These are phyloP conservation scores for Andrena minutula DNA, from an alignment of 2,888 invertebrate genomes.

Conservation along the genomic window DNA sequence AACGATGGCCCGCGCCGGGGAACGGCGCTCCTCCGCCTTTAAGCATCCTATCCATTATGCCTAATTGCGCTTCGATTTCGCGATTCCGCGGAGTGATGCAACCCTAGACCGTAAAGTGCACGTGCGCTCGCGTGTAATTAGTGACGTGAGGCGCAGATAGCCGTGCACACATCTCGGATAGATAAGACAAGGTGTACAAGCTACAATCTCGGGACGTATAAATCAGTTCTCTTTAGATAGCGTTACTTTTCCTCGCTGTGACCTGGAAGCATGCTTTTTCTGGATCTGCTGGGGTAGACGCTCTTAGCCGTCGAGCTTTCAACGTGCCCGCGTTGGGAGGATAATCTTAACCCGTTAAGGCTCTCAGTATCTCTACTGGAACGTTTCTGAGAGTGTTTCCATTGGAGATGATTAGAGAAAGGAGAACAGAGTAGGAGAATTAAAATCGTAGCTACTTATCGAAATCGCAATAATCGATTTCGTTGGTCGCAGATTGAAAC, in stretches of 20 bases:
- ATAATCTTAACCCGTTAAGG: constrained; percentile 1
- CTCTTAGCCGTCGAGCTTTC: neutral
- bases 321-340: neutral
- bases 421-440: no score
- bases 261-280: constrained; percentile 19
- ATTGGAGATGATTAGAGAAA: neutral
- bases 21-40: neutral
- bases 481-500: no score
- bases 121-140: constrained; percentile 37
- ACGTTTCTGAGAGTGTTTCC: neutral
- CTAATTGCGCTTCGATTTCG: constrained; percentile 45
- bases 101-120: constrained; percentile 35
- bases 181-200: constrained; percentile 39
- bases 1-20: neutral
- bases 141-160: constrained; percentile 37
- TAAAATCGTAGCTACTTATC: no score
- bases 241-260: constrained; percentile 8
- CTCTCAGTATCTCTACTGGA: neutral
- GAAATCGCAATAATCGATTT: no score
- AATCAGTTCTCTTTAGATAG: constrained; percentile 31
- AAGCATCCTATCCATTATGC: constrained; percentile 24
- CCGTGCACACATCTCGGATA: constrained; percentile 25
- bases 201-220: constrained; percentile 29
- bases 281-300: neutral
- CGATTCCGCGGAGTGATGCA: constrained; percentile 21